phyloP scores from a whole-genome alignment of 2,888 invertebrate genomes.

The Cosmorhoe ocellata region DNA sequence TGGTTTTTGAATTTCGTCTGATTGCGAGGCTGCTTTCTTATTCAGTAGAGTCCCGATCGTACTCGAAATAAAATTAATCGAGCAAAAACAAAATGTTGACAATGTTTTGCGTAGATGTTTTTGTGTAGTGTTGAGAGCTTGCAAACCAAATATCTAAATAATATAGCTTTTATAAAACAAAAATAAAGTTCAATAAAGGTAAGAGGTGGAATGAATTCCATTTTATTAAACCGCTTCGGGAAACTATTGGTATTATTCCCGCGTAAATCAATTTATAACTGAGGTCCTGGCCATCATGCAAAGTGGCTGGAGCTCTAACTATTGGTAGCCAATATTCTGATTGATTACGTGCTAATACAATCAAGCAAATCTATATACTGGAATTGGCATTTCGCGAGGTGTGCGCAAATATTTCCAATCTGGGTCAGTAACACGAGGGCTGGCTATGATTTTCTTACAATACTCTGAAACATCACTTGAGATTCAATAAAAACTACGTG shows the following conservation, averaged over 20 bases:
- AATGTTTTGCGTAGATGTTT: too few species aligned
- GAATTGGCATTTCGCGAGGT: constrained; percentile 55
- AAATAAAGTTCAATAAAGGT: constrained; percentile 15
- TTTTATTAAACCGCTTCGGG: constrained; percentile 13
- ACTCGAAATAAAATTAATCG: too few species aligned
- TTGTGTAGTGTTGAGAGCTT: too few species aligned
- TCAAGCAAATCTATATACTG: constrained; percentile 28
- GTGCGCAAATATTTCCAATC: constrained; percentile 70
- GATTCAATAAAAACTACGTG: too few species aligned
- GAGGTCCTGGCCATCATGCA: constrained; percentile 26
- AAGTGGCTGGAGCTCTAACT: constrained; percentile 25
- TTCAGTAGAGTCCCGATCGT: too few species aligned
- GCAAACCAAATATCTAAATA: too few species aligned
- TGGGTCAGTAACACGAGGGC: constrained; percentile 45
- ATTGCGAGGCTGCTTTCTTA: not conserved
- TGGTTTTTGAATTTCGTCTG: not conserved
- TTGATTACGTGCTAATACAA: constrained; percentile 33
- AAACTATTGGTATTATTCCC: constrained; percentile 10
- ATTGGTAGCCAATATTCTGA: constrained; percentile 25
- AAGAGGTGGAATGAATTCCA: constrained; percentile 7
- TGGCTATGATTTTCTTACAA: constrained; percentile 2
- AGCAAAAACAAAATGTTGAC: too few species aligned
- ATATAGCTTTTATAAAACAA: constrained; percentile 1
- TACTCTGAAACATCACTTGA: not conserved
- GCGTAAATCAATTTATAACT: constrained; percentile 18